Evolutionary conservation across 2,113 vertebrate genomes (phyloP).

Genomic region (Scytalopus superciliaris): DNA sequence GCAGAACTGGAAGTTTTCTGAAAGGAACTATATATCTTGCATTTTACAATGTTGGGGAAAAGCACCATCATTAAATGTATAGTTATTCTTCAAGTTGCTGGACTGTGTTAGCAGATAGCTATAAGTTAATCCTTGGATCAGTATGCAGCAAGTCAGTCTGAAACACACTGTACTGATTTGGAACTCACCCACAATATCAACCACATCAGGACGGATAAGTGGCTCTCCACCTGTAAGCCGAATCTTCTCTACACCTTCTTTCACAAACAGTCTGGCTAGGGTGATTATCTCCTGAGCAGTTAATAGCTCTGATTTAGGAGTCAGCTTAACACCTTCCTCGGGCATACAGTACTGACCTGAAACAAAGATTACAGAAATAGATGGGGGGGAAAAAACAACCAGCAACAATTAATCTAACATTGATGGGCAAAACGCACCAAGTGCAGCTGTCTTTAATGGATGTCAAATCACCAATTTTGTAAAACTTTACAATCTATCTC

Average conservation of each 20-base stretch:
- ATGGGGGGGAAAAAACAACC: not conserved
- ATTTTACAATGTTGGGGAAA: not conserved
- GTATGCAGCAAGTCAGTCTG: not conserved
- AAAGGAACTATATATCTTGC: not conserved
- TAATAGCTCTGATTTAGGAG: conserved; percentile 86
- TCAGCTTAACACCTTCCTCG: conserved; percentile 91
- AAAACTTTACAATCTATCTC: not conserved
- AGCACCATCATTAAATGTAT: not conserved
- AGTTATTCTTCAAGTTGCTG: not conserved
- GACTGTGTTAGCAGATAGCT: not conserved
- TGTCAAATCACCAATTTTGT: not conserved
- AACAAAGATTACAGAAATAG: not conserved
- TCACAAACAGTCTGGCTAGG: conserved; percentile 89
- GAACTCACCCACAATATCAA: conserved; percentile 88
- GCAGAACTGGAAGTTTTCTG: not conserved
- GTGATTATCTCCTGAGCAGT: conserved; percentile 85
- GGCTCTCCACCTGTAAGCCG: conserved; percentile 96
- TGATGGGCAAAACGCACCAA: not conserved
- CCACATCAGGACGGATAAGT: conserved; percentile 89
- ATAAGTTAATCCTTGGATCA: not conserved
- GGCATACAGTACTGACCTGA: conserved; percentile 99
- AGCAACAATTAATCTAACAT: not conserved
- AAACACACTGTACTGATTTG: not conserved
- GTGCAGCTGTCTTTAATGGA: not conserved
- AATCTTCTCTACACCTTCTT: conserved; percentile 94